These are phyloP conservation scores for Hemaris fuciformis DNA, from an alignment of 2,888 invertebrate genomes.

Conservation along the genomic window DNA sequence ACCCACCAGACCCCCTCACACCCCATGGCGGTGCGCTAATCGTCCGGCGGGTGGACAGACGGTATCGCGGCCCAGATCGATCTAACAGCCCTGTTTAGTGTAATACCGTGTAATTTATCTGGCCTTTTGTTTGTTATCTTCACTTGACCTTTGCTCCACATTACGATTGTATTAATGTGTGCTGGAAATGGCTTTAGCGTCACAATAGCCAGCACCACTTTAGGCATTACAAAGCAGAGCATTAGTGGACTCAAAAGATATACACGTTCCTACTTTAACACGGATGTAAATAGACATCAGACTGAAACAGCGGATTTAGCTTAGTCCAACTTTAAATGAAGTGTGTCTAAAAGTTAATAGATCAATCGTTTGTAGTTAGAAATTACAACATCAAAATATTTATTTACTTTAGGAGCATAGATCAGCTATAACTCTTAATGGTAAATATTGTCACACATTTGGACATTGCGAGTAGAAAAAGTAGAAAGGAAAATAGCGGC, in stretches of 20 bases:
- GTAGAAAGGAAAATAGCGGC: no score
- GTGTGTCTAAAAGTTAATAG: no score
- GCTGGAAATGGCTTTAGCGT: not conserved
- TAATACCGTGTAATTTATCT: slow-evolving; percentile 7
- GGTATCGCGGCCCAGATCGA: not conserved
- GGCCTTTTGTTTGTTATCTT: not conserved
- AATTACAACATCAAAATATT: no score
- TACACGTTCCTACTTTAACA: not conserved
- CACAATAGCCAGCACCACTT: not conserved
- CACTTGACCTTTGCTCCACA: slow-evolving; percentile 2
- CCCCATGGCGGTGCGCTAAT: not conserved
- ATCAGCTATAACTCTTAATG: no score
- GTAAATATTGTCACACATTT: no score
- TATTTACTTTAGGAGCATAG: no score
- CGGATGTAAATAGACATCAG: not conserved
- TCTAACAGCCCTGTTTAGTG: slow-evolving; percentile 9
- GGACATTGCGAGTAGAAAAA: no score
- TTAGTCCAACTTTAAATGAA: no score
- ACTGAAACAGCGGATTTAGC: no score
- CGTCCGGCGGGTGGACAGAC: not conserved
- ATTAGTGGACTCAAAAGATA: not conserved
- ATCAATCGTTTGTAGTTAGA: no score
- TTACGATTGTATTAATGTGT: not conserved
- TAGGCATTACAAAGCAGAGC: not conserved
- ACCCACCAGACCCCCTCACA: not conserved